Base-by-base conservation (phyloP, 2,113 vertebrate genomes). In the Myotis lucifugus region DNA sequence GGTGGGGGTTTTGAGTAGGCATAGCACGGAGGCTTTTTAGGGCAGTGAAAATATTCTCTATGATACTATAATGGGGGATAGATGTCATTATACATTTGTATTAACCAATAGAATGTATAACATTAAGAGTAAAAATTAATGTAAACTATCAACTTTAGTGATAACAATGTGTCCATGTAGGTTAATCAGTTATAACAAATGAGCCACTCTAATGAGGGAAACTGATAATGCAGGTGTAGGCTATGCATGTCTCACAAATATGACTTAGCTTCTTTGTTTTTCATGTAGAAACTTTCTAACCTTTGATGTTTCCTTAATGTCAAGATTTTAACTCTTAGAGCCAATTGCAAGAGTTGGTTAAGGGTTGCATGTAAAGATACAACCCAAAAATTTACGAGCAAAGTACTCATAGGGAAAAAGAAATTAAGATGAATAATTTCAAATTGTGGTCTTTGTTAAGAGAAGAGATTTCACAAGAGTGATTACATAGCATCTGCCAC, bases 281-380 rank as follows among this genome's bases (percentile, higher is more conserved):
- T 66, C 42, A 46, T 83, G 37, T 37, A 77, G 21, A 6, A 37
- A 21, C 78, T 78, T 46, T 79, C 15, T 52, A 18, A 50, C 2
- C 29, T 90, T 46, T 83, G 52, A 48, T 87, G 25, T 52, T 54
- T n/a, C n/a, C n/a, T n/a, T n/a, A n/a, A 29, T 19, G 64, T 27
- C 40, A 25, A 82, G 72, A 5, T 88, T 87, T 87, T 90, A 40
- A 18, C 87, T 90, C 93, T 93, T 40, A 50, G 32, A n/a, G n/a
- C n/a, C n/a, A n/a, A n/a, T n/a, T n/a, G n/a, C n/a, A n/a, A n/a
- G n/a, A n/a, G n/a, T 85, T 66, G 61, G 32, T 13, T 78, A 34
- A 89, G 37, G 1, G 69, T 90, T 72, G 15, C 70, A 95, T 93
- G 74, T 67, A 50, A 90, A 85, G 10, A 69, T 66, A 85, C 5